Conservation (phyloP, 2,797 vertebrate genomes). For the Phaenicophaeus curvirostris region DNA sequence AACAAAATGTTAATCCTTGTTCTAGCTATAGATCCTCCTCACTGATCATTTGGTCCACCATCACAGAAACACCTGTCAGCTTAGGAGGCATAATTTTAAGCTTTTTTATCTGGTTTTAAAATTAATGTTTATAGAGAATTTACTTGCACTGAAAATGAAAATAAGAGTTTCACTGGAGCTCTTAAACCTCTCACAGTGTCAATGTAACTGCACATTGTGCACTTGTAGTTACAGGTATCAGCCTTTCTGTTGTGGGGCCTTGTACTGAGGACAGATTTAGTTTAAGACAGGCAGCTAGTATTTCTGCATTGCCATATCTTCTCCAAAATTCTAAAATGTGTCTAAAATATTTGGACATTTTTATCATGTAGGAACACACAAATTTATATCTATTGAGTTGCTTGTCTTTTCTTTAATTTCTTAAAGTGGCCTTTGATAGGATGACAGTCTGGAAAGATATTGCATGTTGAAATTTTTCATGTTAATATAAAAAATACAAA, state of each 20-base stretch:
- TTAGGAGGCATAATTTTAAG: background rate
- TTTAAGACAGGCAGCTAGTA: background rate
- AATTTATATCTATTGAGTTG: background rate
- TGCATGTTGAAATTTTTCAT: background rate
- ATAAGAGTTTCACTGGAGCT: constrained; percentile 44
- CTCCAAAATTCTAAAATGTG: constrained; percentile 22
- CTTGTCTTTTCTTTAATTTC: background rate
- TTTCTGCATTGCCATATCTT: constrained; percentile 60
- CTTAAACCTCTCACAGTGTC: constrained; percentile 46
- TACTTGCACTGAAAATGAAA: constrained; percentile 62
- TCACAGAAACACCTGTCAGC: constrained; percentile 4
- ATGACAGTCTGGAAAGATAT: background rate
- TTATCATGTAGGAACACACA: background rate
- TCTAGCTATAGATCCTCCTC: constrained; percentile 26
- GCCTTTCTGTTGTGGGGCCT: constrained; percentile 29
- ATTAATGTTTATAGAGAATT: constrained; percentile 26
- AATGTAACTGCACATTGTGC: background rate
- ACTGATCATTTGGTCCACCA: background rate
- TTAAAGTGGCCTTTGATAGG: background rate
- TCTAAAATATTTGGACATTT: constrained; percentile 35
- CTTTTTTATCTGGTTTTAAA: constrained; percentile 40
- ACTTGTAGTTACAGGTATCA: constrained; percentile 26
- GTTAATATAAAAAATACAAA: background rate
- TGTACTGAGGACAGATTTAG: constrained; percentile 1
- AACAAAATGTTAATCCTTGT: constrained; percentile 21